Conservation (phyloP, 2,888 invertebrate genomes). For the Drosophila paranaensis region DNA sequence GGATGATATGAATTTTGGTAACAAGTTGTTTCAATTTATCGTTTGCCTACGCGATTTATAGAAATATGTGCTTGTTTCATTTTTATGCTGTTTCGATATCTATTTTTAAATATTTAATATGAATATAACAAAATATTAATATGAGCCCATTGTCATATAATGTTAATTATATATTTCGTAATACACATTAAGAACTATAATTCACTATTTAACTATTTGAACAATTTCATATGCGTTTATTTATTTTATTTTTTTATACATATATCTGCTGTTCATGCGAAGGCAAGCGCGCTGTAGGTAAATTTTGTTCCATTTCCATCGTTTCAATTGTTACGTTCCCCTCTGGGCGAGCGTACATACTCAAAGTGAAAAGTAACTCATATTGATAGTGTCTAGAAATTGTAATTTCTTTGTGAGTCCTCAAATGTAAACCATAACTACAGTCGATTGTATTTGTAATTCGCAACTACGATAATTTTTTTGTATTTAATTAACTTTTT, state of each 20-base stretch:
- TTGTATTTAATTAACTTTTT: slow-evolving; percentile 10
- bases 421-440: slow-evolving; percentile 24
- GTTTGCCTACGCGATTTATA: no score
- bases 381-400: slow-evolving; percentile 27
- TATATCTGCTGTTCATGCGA: background rate
- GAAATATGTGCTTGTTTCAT: no score
- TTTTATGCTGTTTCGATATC: no score
- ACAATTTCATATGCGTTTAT: background rate
- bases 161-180: background rate
- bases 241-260: no score
- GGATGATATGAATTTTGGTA: no score
- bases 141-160: background rate
- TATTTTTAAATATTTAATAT: no score
- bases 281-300: background rate
- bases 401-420: slow-evolving; percentile 41
- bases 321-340: slow-evolving; percentile 28
- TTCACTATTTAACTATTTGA: background rate
- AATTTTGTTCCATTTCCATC: slow-evolving; percentile 30
- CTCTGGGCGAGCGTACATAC: slow-evolving; percentile 1
- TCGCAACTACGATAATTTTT: slow-evolving; percentile 7
- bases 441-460: slow-evolving; percentile 13
- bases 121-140: background rate
- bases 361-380: slow-evolving; percentile 13
- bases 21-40: no score
- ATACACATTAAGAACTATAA: no score